A percentile compares a stretch with the other conserved stretches of the same genome.
phyloP scores from a whole-genome alignment of 2,888 invertebrate species.

The Cataglyphis rosenhaueri region DNA sequence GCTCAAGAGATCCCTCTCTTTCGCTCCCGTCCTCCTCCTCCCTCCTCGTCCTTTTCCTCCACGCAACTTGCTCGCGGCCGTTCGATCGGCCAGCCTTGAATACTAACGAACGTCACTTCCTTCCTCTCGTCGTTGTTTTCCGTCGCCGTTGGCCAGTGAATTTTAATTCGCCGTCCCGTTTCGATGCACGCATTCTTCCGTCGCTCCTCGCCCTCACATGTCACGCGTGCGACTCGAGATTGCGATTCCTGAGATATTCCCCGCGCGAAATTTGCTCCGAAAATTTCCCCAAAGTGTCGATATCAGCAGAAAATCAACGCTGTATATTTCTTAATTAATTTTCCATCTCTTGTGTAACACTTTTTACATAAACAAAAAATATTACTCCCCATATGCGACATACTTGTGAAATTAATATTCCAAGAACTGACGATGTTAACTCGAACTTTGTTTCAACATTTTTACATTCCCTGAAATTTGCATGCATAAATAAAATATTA shows the following conservation, averaged over 20 bases:
- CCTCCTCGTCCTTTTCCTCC: conserved; percentile 19
- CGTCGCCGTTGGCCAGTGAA: conserved; percentile 79
- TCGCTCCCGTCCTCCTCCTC: conserved; percentile 21
- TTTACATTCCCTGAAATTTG: conserved; percentile 5
- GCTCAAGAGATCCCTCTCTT: conserved; percentile 71
- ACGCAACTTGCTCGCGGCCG: conserved; percentile 52
- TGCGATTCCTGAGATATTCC: background rate
- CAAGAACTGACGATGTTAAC: background rate
- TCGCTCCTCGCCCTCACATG: background rate
- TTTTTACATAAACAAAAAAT: background rate
- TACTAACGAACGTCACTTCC: conserved; percentile 84
- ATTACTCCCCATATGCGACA: background rate
- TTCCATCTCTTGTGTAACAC: background rate
- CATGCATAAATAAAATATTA: conserved; percentile 32
- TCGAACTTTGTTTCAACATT: background rate
- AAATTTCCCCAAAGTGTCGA: background rate
- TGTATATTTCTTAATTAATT: background rate
- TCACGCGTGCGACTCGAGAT: conserved; percentile 9
- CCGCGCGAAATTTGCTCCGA: background rate
- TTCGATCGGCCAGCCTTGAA: conserved; percentile 78
- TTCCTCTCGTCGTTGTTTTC: conserved; percentile 82
- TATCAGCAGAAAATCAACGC: background rate
- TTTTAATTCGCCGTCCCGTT: conserved; percentile 79
- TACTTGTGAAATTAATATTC: background rate
- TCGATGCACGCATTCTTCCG: conserved; percentile 70